Evolutionary conservation across 2,888 invertebrate genomes (phyloP).

Genomic region (Melanchra persicariae): DNA sequence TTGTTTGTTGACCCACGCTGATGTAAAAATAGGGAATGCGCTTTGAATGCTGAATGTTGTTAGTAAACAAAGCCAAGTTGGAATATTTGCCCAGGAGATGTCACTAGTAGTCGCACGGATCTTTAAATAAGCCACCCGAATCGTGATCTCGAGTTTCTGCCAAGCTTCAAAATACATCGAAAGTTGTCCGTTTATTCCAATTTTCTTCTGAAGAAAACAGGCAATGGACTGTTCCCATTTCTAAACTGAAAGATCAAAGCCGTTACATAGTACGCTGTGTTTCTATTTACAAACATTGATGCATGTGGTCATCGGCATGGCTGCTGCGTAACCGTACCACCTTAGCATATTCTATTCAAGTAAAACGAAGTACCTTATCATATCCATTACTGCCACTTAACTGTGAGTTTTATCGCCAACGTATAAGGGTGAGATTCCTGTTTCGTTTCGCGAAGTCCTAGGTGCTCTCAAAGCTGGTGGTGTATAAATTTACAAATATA

Average conservation of each 20-base stretch:
- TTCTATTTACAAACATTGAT: constrained; percentile 91
- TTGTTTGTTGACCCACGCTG: constrained; percentile 63
- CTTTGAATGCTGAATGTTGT: constrained; percentile 71
- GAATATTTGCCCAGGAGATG: constrained; percentile 77
- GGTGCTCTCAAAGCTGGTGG: constrained; percentile 84
- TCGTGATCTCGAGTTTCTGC: constrained; percentile 54
- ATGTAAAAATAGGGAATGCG: constrained; percentile 56
- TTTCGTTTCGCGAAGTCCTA: constrained; percentile 70
- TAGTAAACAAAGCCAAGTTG: constrained; percentile 84
- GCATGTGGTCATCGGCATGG: constrained; percentile 91
- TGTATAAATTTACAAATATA: constrained; percentile 90
- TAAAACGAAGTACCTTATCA: constrained; percentile 76
- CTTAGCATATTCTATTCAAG: constrained; percentile 84
- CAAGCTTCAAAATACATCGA: constrained; percentile 71
- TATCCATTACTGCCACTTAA: constrained; percentile 62
- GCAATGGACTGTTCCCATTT: constrained; percentile 75
- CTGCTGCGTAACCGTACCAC: constrained; percentile 88
- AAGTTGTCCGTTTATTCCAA: constrained; percentile 62
- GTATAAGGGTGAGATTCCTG: constrained; percentile 75
- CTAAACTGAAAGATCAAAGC: constrained; percentile 77
- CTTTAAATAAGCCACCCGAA: constrained; percentile 64
- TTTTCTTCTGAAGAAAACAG: constrained; percentile 67
- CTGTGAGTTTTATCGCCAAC: constrained; percentile 67
- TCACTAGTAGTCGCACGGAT: constrained; percentile 75
- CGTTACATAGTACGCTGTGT: constrained; percentile 79